A percentile compares a stretch with the other conserved stretches of the same genome.
phyloP scores from a whole-genome alignment of 2,113 vertebrate species.

The Syngnathus typhle region DNA sequence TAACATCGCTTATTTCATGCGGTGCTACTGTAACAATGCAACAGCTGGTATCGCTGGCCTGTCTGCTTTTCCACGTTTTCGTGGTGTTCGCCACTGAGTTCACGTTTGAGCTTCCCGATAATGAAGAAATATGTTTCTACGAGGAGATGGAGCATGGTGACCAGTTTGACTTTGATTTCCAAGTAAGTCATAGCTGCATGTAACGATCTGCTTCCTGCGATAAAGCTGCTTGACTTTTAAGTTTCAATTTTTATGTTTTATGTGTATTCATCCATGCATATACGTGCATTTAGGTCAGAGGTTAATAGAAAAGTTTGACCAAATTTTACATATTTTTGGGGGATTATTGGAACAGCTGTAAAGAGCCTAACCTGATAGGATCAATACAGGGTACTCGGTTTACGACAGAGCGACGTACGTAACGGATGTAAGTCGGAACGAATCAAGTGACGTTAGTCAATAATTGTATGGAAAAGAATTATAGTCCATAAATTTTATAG shows the following conservation, averaged over 20 bases:
- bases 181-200: constrained; percentile 56
- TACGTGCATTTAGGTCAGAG: not conserved
- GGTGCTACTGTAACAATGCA: not conserved
- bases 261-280: not conserved
- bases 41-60: constrained; percentile 23
- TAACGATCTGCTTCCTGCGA: not conserved
- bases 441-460: not conserved
- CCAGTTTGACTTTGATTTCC: constrained; percentile 70
- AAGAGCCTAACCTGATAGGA: not conserved
- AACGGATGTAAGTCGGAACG: not conserved
- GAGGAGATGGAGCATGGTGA: constrained; percentile 65
- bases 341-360: not conserved
- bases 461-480: not conserved
- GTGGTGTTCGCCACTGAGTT: constrained; percentile 59
- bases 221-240: not conserved
- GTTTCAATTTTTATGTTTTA: not conserved
- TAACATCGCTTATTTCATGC: not conserved
- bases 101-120: constrained; percentile 72
- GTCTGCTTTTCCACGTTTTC: constrained; percentile 33
- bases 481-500: not conserved
- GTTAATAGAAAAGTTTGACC: not conserved
- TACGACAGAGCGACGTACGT: not conserved
- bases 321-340: not conserved
- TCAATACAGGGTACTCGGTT: not conserved
- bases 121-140: constrained; percentile 74